Conservation (phyloP, 2,797 vertebrate genomes). For the Cygnus olor region DNA sequence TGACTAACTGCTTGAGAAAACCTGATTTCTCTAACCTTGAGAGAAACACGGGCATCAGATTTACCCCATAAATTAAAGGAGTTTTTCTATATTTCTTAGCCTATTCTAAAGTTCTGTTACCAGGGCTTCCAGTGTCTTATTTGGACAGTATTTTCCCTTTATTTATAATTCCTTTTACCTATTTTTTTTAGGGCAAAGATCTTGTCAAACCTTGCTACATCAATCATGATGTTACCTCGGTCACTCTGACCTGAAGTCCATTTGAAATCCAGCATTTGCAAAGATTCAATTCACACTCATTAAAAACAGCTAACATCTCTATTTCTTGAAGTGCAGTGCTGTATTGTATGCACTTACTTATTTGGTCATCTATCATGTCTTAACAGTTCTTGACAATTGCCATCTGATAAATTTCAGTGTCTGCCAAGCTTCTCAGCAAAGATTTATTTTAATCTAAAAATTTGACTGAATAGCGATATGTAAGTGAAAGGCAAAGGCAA, state of each 20-base stretch:
- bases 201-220: neutral
- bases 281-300: neutral
- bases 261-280: neutral
- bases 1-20: neutral
- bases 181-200: neutral
- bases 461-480: neutral
- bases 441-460: neutral
- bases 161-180: neutral
- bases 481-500: neutral
- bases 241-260: neutral
- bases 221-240: neutral
- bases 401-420: neutral
- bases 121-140: neutral
- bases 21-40: neutral
- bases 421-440: neutral
- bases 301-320: neutral
- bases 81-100: neutral
- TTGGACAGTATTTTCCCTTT: neutral
- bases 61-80: neutral
- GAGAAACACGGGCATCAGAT: neutral
- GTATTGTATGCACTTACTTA: neutral
- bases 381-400: neutral
- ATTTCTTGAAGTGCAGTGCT: neutral
- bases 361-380: neutral
- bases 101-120: neutral